Evolutionary conservation across 1,140 invertebrate genomes (phyloP).

Genomic region (Pachyrhynchus sulphureomaculatus): DNA sequence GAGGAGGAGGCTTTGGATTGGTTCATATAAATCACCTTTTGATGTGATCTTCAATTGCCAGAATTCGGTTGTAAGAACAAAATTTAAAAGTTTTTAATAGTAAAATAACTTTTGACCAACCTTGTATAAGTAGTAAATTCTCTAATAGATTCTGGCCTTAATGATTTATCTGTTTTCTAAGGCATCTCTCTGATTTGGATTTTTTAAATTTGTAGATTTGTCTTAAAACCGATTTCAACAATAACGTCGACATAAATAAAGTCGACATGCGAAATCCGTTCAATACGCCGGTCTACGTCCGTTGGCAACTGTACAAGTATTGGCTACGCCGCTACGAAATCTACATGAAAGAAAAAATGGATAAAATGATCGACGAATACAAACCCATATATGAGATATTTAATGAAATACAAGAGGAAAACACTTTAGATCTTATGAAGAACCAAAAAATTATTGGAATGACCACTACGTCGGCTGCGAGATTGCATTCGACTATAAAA

Average conservation of each 20-base stretch:
- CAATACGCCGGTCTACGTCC: neutral
- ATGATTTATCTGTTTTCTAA: too few relatives aligned
- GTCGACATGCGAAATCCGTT: neutral
- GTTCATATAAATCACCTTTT: too few relatives aligned
- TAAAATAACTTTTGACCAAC: too few relatives aligned
- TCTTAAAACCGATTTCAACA: neutral
- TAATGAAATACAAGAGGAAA: constrained; percentile 42
- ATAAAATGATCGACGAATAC: constrained; percentile 44
- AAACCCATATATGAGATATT: constrained; percentile 46
- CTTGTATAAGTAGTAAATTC: too few relatives aligned
- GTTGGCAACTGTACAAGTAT: constrained; percentile 49
- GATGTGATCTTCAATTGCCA: too few relatives aligned
- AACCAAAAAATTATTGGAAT: constrained; percentile 63
- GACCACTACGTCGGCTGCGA: constrained; percentile 76
- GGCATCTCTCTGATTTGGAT: too few relatives aligned
- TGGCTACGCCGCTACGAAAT: constrained; percentile 48
- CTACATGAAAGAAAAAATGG: constrained; percentile 36
- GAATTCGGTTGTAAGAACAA: too few relatives aligned
- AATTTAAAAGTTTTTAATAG: too few relatives aligned
- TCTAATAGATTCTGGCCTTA: too few relatives aligned
- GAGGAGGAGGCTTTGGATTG: too few relatives aligned
- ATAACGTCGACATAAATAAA: neutral
- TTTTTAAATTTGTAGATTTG: too few relatives aligned
- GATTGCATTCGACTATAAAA: constrained; percentile 60
- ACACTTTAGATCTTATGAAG: constrained; percentile 48